Base-by-base conservation (phyloP, 1,140 invertebrate genomes). In the Lucilia sericata region DNA sequence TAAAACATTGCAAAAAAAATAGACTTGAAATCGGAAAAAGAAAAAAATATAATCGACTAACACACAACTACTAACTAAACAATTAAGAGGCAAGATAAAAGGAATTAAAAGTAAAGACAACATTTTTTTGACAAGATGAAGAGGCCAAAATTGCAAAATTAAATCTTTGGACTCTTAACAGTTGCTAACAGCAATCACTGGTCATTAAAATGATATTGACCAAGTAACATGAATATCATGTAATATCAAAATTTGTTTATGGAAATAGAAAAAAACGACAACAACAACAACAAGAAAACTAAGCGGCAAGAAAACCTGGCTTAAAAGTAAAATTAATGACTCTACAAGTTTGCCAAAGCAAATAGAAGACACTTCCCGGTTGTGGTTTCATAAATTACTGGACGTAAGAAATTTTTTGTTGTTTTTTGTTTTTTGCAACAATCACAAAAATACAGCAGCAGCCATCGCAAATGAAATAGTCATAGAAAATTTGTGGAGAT, bases 191-290 rank as follows among this genome's bases (percentile, higher is more conserved):
- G 10, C 60, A 19, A 21, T n/a, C n/a, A 21, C 13, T 70, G 60
- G 60, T 70, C 60, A 70, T 21, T 70, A 70, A 7, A 70, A 21
- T 70, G 60, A 70, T 70, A 70, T 70, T 70, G 60, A 70, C 60
- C 60, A 70, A 21, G n/a, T 21, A 70, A 70, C 60, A 70, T 70
- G 60, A 70, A 70, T 70, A 70, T 70, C 60, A 70, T 70, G 60
- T 70, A 70, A 70, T 70, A 21, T 21, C 60, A 21, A 70, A 65
- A 21, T 19, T 70, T 70, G 17, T 21, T 21, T 21, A 2, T n/a
- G 9, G 19, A 65, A 65, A 65, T 7, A 65, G 14, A 51, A 70
- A 70, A 19, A 70, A 5, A 70, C 14, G 7, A 3, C n/a, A n/a
- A n/a, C n/a, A n/a, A n/a, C n/a, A n/a, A n/a, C n/a, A n/a, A n/a